Percentiles rank a stretch among this genome's conserved stretches.
phyloP scores from a whole-genome alignment of 2,888 invertebrate species.

The Polydesmus complanatus region DNA sequence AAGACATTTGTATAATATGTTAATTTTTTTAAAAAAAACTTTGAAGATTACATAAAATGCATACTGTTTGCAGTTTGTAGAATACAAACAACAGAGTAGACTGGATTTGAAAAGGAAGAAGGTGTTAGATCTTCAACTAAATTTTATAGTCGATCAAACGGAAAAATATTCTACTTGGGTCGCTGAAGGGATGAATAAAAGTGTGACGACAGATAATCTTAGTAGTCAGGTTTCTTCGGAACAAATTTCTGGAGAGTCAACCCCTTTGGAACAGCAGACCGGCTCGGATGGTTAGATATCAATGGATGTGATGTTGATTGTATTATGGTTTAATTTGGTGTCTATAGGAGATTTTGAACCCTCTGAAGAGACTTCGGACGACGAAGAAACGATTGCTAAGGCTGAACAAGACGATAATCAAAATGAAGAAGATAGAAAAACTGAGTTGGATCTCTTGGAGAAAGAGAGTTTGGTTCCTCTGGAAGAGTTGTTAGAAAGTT shows the following conservation, averaged over 20 bases:
- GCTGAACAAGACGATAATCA: slow-evolving; percentile 54
- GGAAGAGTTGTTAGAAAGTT: slow-evolving; percentile 64
- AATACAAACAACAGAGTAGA: slow-evolving; percentile 81
- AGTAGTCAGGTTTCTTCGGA: slow-evolving; percentile 17
- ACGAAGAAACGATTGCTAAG: slow-evolving; percentile 86
- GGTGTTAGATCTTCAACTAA: slow-evolving; percentile 88
- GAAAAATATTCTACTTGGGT: slow-evolving; percentile 89
- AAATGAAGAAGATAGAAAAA: slow-evolving; percentile 43
- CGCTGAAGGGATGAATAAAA: slow-evolving; percentile 67
- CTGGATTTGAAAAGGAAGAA: slow-evolving; percentile 88
- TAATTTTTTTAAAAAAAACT: background rate
- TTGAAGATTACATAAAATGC: background rate
- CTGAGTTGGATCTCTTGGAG: slow-evolving; percentile 70
- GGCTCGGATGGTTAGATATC: background rate
- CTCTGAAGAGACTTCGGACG: slow-evolving; percentile 61
- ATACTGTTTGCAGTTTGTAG: slow-evolving; percentile 50
- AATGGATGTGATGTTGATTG: background rate
- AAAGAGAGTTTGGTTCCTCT: slow-evolving; percentile 79
- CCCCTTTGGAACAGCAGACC: slow-evolving; percentile 4
- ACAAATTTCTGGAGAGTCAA: slow-evolving; percentile 13
- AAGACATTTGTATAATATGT: slow-evolving; percentile 17
- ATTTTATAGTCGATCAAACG: slow-evolving; percentile 95
- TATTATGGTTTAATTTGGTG: background rate
- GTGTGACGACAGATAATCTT: slow-evolving; percentile 25
- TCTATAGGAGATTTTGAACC: slow-evolving; percentile 66